These are phyloP conservation scores for Macroramphosus scolopax DNA, from an alignment of 2,797 vertebrate genomes.

Conservation along the genomic window DNA sequence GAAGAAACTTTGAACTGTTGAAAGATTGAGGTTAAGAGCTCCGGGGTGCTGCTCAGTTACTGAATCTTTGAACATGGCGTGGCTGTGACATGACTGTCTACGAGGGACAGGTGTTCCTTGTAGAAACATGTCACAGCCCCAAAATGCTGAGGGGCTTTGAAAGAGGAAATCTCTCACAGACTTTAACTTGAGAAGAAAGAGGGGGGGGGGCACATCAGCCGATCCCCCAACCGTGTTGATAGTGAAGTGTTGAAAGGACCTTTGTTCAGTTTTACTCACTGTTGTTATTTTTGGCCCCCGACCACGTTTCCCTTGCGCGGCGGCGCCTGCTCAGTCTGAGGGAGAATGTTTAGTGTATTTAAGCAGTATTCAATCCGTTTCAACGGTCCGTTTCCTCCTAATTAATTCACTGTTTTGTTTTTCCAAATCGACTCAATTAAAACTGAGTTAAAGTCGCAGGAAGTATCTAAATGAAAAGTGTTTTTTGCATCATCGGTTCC, in stretches of 20 bases:
- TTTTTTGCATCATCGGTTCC: too few relatives aligned
- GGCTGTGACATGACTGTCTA: conserved; percentile 26
- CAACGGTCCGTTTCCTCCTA: too few relatives aligned
- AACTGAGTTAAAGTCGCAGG: not conserved
- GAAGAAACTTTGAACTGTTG: conserved; percentile 65
- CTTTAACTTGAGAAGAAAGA: conserved; percentile 38
- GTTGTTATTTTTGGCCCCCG: conserved; percentile 24
- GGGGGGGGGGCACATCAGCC: too few relatives aligned
- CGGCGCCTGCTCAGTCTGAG: not conserved
- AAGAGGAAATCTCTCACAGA: conserved; percentile 41
- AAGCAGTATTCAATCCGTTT: conserved; percentile 3
- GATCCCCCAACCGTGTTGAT: conserved; percentile 20
- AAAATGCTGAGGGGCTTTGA: conserved; percentile 49
- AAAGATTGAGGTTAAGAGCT: conserved; percentile 75
- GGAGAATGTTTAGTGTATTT: conserved; percentile 14
- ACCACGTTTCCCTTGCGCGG: conserved; percentile 12
- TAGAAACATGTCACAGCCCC: conserved; percentile 40
- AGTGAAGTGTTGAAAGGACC: conserved; percentile 25
- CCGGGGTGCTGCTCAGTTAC: conserved; percentile 50
- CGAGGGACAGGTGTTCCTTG: conserved; percentile 58
- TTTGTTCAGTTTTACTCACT: conserved; percentile 25
- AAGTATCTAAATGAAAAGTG: too few relatives aligned
- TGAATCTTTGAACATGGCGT: conserved; percentile 48
- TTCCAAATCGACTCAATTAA: conserved; percentile 5
- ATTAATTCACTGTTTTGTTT: not conserved